These are phyloP conservation scores for Lampropteryx suffumata DNA, from an alignment of 2,888 invertebrate species.

Conservation along the genomic window DNA sequence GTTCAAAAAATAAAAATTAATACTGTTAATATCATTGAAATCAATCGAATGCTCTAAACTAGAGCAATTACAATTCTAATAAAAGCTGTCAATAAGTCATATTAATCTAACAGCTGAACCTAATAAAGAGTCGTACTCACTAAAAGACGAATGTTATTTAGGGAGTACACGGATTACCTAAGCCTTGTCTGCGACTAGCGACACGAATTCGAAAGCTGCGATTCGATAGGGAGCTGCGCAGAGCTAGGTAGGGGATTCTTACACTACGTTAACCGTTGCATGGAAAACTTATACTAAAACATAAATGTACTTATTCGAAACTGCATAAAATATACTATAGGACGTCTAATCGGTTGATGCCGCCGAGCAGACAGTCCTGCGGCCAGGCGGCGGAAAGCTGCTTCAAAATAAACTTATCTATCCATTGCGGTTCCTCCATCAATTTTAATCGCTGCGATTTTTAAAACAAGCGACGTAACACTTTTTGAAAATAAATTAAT, in stretches of 20 bases:
- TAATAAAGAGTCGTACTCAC: background rate
- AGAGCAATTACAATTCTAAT: conserved; percentile 8
- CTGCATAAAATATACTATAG: conserved; percentile 35
- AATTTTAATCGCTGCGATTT: background rate
- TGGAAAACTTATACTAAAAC: conserved; percentile 42
- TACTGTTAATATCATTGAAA: conserved; percentile 16
- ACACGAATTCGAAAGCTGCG: background rate
- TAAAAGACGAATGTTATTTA: no score
- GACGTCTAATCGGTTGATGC: background rate
- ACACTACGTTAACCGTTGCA: conserved; percentile 37
- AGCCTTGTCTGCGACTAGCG: background rate
- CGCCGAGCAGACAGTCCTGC: conserved; percentile 4
- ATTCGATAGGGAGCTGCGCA: background rate
- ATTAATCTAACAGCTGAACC: conserved; percentile 1
- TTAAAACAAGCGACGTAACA: no score
- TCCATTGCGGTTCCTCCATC: background rate
- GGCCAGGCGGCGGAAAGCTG: conserved; percentile 1
- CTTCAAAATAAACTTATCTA: background rate
- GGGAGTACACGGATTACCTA: no score
- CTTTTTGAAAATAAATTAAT: no score
- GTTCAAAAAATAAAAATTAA: conserved; percentile 16
- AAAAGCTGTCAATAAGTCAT: conserved; percentile 31
- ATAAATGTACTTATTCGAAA: conserved; percentile 37
- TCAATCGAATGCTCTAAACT: conserved; percentile 10
- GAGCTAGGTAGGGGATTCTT: conserved; percentile 1